Conservation (phyloP, 2,113 vertebrate species). For the Megaceryle torquata region DNA sequence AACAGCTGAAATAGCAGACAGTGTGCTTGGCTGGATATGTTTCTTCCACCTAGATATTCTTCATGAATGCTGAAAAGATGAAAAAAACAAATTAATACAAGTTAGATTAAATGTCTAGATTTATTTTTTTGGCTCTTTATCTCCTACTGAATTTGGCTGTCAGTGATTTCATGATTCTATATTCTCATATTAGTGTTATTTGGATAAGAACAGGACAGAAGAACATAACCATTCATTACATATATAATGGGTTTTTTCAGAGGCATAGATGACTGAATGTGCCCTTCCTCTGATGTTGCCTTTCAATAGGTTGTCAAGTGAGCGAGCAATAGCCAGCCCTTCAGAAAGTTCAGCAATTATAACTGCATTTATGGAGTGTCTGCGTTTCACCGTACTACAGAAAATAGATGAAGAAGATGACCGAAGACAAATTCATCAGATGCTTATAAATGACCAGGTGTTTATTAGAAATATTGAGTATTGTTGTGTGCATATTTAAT, state of each 20-base stretch:
- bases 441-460: conserved; percentile 90
- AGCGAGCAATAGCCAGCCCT: conserved; percentile 80
- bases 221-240: fast-evolving
- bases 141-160: not conserved
- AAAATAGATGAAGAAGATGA: conserved; percentile 72
- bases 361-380: conserved; percentile 85
- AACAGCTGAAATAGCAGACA: not conserved
- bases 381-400: conserved; percentile 83
- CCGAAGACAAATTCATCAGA: conserved; percentile 75
- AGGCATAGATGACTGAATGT: not conserved
- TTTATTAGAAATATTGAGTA: not conserved
- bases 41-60: not conserved
- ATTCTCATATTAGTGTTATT: not conserved
- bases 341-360: conserved; percentile 86
- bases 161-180: not conserved
- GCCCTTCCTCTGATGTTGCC: not conserved
- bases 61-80: not conserved
- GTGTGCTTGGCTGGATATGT: not conserved
- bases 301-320: conserved; percentile 80
- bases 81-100: not conserved
- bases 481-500: not conserved
- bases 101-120: not conserved
- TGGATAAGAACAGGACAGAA: not conserved
- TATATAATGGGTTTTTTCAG: not conserved
- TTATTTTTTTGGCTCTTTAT: not conserved